phyloP scores from a whole-genome alignment of 2,888 invertebrate genomes.

The Urechis unicinctus region DNA sequence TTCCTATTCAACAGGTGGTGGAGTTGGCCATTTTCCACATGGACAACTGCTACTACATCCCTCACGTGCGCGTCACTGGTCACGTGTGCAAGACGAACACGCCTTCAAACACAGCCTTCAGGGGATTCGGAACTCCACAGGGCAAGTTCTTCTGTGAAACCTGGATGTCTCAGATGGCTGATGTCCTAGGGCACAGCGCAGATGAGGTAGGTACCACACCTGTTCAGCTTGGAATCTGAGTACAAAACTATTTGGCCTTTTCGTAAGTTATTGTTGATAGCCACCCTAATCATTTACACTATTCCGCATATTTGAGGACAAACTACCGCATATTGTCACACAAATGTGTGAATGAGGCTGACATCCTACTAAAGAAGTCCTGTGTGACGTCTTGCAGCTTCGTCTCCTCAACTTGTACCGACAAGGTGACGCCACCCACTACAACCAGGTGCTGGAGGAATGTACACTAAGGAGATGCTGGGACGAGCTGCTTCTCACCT shows the following conservation, averaged over 20 bases:
- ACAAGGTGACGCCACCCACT: slow-evolving; percentile 73
- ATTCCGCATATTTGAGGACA: neutral
- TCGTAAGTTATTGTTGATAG: too few species aligned
- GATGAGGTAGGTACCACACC: slow-evolving; percentile 7
- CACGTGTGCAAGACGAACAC: slow-evolving; percentile 74
- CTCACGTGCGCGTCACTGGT: slow-evolving; percentile 65
- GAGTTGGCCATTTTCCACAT: slow-evolving; percentile 76
- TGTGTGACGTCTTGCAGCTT: too few species aligned
- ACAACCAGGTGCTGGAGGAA: slow-evolving; percentile 65
- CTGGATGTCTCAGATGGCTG: slow-evolving; percentile 54
- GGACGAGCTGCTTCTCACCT: slow-evolving; percentile 67
- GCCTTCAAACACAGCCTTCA: slow-evolving; percentile 86
- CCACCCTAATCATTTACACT: neutral
- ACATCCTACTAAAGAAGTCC: too few species aligned
- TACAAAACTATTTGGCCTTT: too few species aligned
- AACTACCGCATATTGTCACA: too few species aligned
- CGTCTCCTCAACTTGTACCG: slow-evolving; percentile 68
- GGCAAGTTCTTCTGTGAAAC: slow-evolving; percentile 29
- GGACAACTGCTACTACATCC: slow-evolving; percentile 63
- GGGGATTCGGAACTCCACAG: slow-evolving; percentile 51
- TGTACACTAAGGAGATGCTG: slow-evolving; percentile 68
- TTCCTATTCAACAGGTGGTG: slow-evolving; percentile 60
- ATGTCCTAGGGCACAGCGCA: slow-evolving; percentile 5
- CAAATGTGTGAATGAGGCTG: too few species aligned
- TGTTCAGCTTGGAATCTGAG: too few species aligned